A percentile compares a stretch with the other conserved stretches of the same genome.
phyloP scores from a whole-genome alignment of 2,113 vertebrate species.

The Takifugu flavidus region DNA sequence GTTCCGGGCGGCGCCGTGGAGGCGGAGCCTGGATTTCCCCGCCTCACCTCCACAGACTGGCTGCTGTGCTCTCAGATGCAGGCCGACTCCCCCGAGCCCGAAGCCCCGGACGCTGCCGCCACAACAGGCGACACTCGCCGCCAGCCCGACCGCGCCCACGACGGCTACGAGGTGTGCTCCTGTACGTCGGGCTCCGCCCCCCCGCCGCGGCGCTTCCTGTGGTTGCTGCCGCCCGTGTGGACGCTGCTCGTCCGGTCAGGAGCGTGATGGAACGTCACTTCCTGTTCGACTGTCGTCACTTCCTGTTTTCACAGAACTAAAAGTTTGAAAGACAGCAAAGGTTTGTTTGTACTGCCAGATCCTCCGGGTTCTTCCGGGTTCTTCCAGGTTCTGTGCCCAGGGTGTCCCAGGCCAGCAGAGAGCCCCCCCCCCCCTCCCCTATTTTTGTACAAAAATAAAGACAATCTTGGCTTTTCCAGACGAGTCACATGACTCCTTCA shows the following conservation, averaged over 20 bases:
- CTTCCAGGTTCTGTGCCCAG: no score
- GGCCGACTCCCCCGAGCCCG: constrained; percentile 70
- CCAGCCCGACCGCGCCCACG: constrained; percentile 77
- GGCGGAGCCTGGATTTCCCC: constrained; percentile 81
- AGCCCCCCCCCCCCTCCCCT: not conserved
- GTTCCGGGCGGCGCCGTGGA: constrained; percentile 84
- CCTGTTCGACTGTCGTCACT: constrained; percentile 28
- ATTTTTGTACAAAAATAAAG: not conserved
- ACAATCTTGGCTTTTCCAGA: no score
- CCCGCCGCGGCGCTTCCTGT: constrained; percentile 39
- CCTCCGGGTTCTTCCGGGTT: no score
- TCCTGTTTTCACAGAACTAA: not conserved
- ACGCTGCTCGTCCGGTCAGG: constrained; percentile 39
- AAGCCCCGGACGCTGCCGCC: constrained; percentile 51
- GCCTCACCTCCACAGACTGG: constrained; percentile 89
- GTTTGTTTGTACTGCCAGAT: not conserved
- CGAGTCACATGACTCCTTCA: no score
- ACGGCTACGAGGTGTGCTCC: constrained; percentile 87
- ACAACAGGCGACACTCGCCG: constrained; percentile 72
- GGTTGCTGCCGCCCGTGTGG: constrained; percentile 62
- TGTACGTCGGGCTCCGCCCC: constrained; percentile 77
- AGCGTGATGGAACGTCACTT: not conserved
- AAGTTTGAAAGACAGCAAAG: no score
- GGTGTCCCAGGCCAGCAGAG: not conserved
- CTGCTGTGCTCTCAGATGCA: constrained; percentile 86